phyloP scores from a whole-genome alignment of 2,113 vertebrate species.

The Neodon shergylaensis region DNA sequence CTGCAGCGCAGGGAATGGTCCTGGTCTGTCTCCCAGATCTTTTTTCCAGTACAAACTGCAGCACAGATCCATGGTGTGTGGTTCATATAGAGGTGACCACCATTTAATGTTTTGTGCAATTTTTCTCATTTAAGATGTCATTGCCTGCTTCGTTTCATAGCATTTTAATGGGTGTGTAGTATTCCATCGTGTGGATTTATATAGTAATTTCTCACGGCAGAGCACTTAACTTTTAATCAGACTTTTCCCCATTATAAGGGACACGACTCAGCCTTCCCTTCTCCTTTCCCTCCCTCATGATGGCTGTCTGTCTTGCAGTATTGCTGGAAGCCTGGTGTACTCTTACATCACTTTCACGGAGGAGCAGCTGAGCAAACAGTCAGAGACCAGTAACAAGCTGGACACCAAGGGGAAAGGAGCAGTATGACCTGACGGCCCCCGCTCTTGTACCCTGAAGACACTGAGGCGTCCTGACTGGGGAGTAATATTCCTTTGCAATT shows the following conservation, averaged over 20 bases:
- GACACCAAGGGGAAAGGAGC: constrained; percentile 89
- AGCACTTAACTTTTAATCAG: constrained; percentile 4
- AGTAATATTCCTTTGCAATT: constrained; percentile 55
- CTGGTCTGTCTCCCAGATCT: neutral
- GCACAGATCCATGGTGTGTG: neutral
- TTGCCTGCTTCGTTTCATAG: neutral
- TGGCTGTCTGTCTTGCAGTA: constrained; percentile 86
- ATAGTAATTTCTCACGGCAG: neutral
- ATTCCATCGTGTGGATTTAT: neutral
- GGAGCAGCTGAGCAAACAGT: constrained; percentile 90
- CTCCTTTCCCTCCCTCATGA: neutral
- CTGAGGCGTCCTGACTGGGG: constrained; percentile 4
- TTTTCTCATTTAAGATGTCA: constrained; percentile 24
- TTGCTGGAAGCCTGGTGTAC: constrained; percentile 97
- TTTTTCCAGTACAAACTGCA: neutral
- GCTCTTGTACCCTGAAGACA: neutral
- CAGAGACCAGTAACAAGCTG: constrained; percentile 84
- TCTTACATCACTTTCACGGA: constrained; percentile 97
- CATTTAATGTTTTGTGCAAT: neutral
- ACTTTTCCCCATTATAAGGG: neutral
- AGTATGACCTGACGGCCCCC: constrained; percentile 79
- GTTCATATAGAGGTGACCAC: neutral
- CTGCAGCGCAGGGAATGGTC: neutral
- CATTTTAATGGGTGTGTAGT: constrained; percentile 15
- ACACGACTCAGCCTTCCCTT: neutral